Conservation (phyloP, 2,888 invertebrate species). For the Gastracanthus pulcherrimus region DNA sequence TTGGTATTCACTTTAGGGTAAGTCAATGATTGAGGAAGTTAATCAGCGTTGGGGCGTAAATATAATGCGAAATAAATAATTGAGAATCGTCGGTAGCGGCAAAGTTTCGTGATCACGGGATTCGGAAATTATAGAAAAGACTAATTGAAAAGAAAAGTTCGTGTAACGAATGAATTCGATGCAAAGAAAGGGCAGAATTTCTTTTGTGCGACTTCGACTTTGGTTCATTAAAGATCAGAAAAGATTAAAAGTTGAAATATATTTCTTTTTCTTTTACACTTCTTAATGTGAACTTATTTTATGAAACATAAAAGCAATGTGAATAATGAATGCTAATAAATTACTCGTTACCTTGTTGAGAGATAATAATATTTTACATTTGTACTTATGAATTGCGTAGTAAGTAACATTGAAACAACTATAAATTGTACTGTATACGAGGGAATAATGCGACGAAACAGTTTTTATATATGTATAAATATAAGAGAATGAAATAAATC, state of each 20-base stretch:
- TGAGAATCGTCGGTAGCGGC: background rate
- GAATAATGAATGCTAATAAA: background rate
- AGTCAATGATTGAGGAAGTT: background rate
- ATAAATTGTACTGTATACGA: background rate
- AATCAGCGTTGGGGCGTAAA: background rate
- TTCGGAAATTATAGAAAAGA: conserved; percentile 20
- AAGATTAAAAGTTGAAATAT: background rate
- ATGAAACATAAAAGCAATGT: background rate
- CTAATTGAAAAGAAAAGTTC: conserved; percentile 41
- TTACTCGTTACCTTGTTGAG: background rate
- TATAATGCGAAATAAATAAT: conserved; percentile 22
- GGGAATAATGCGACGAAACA: no score
- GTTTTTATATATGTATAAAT: no score
- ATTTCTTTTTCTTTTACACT: background rate
- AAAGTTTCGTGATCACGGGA: background rate
- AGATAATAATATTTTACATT: background rate
- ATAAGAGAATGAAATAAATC: no score
- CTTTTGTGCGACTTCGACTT: background rate
- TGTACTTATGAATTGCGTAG: background rate
- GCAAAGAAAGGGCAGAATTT: background rate
- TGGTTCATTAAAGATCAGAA: conserved; percentile 11
- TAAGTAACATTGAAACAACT: background rate
- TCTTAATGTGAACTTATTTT: background rate
- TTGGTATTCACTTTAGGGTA: no score
- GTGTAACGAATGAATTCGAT: background rate